A percentile compares a stretch with the other conserved stretches of the same genome.
These are phyloP conservation scores for Stomorhina lunata DNA, from an alignment of 2,888 invertebrate genomes.

Conservation along the genomic window DNA sequence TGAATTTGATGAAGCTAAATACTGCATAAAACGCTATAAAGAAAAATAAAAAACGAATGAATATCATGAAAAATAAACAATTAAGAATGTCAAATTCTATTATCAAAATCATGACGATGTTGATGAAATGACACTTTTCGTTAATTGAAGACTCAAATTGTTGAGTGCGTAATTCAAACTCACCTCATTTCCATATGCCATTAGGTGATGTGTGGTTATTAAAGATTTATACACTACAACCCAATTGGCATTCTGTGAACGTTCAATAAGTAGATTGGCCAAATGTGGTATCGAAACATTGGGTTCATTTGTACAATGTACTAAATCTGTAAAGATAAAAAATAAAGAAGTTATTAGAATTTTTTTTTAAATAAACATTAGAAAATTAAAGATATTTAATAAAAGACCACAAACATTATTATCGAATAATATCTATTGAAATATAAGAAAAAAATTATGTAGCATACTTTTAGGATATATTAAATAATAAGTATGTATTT, in stretches of 20 bases:
- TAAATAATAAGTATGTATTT: too few relatives aligned
- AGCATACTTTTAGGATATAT: too few relatives aligned
- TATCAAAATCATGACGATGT: too few relatives aligned
- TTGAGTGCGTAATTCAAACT: constrained; percentile 71
- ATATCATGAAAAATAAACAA: not conserved
- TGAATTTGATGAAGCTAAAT: constrained; percentile 99
- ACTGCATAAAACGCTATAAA: constrained; percentile 98
- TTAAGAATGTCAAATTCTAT: not conserved
- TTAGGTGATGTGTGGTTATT: constrained; percentile 98
- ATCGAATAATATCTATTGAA: too few relatives aligned
- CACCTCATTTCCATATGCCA: constrained; percentile 99
- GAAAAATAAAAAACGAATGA: constrained; percentile 35
- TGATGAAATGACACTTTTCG: not conserved
- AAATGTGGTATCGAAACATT: constrained; percentile 99
- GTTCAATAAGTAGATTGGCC: constrained; percentile 98
- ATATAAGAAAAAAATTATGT: too few relatives aligned
- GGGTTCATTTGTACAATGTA: constrained; percentile 99
- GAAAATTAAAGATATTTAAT: constrained; percentile 26
- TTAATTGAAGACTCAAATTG: not conserved
- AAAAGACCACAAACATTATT: too few relatives aligned
- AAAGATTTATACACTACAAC: constrained; percentile 99
- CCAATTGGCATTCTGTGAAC: constrained; percentile 99
- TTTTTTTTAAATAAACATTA: not conserved
- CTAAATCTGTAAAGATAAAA: constrained; percentile 90
- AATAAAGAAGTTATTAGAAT: constrained; percentile 61